Evolutionary conservation across 2,888 invertebrate genomes (phyloP), one percentile per base, ranked within the genome.

Genomic region (Sturmia bella): DNA sequence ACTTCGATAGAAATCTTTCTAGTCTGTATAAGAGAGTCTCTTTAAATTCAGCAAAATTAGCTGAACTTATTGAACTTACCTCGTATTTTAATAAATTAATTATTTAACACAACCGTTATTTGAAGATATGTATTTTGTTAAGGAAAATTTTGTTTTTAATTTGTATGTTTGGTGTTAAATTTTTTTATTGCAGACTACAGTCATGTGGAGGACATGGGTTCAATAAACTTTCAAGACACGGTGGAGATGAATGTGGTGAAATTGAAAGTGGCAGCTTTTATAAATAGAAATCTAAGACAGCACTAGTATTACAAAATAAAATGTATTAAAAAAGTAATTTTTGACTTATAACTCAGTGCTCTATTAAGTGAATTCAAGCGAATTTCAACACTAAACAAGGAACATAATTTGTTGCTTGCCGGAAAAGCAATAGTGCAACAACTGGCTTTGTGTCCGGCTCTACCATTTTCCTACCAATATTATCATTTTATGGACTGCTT

Each of bases 211-310:
- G 90, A 90, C 83, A 84, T 90, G 83, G 83, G 84, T 77, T 88
- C 89, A 80, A 87, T 89, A 73, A 84, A 86, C 64, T 45, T 79
- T 27, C 75, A 56, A 32, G 90, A 90, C 83, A 85, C 85, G 13
- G 84, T 86, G 19, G 84, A 87, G 84, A 87, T 90, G 89, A 87
- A 85, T 84, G 86, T 87, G 68, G 85, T 87, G 77, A 90, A 90
- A 84, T 72, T 87, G 69, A 87, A 84, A 72, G 85, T 90, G 32
- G 86, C 88, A 69, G 85, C 86, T 41, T 89, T 88, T 83, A 74
- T 89, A 61, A 85, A 86, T 54, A 85, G 84, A 54, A 68, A 63
- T 72, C 52, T 84, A 74, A 61, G 19, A 5, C 27, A 15, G 6
- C 11, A 43, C 27, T 59, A 59, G 15, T 3, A 2, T n/a, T 12